Evolutionary conservation across 2,113 vertebrate genomes (phyloP), one percentile per base, ranked within the genome.

Genomic region (Hippocampus barbouri): DNA sequence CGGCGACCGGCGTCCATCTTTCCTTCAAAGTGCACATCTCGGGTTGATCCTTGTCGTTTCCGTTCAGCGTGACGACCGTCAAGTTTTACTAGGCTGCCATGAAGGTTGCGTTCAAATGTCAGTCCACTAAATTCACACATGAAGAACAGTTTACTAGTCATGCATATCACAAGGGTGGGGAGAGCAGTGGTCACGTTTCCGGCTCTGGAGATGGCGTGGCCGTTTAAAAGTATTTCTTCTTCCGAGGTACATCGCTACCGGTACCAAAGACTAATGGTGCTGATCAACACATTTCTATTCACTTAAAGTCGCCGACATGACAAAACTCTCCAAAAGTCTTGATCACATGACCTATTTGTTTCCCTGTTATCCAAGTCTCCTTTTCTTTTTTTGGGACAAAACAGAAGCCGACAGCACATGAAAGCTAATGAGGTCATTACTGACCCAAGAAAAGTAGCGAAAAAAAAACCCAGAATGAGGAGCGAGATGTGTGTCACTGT

Each of bases 331-430:
- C 12, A 25, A 71, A 69, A 51, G n/a, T 41, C 30, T 16, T 38
- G 34, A 47, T 62, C 66, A 67, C 49, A 72, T 73, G 71, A 69
- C 45, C 8, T 38, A 40, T 8, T 64, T 15, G 9, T 68, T 53
- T 66, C 38, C 41, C 47, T 72, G 23, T 85, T 77, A 41, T 77
- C 60, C 18, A 7, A 66, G 53, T 85, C 70, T 83, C 78, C 3
- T 79, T 84, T 87, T 88, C 89, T 85, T 89, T 85, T 82, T 89
- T 82, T 87, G 70, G 68, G 75, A 74, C 74, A 70, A 66, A 70
- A 73, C 77, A 66, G 73, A 83, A 69, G 57, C 63, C 72, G 27
- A 82, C 86, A 54, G 65, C 68, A 87, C 82, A 76, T 62, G 45
- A 87, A 91, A 87, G 85, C 66, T 88, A 86, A 84, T 89, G 89